Evolutionary conservation across 2,888 invertebrate genomes (phyloP).

Genomic region (Andrena dorsata): DNA sequence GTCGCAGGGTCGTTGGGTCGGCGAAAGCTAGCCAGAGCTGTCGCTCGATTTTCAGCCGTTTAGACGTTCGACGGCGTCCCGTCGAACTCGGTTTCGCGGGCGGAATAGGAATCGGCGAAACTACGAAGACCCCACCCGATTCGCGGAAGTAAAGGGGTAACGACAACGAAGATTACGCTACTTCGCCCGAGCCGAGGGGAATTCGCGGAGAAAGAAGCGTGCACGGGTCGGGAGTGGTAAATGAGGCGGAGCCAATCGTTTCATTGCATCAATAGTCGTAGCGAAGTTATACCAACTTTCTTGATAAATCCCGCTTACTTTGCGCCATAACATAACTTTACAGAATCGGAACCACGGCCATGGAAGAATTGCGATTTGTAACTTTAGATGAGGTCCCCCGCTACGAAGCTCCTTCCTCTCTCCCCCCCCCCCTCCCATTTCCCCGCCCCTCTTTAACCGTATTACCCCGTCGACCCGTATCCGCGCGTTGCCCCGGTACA

Average conservation of each 20-base stretch:
- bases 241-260: constrained; percentile 85
- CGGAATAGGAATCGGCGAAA: constrained; percentile 32
- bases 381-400: constrained; percentile 84
- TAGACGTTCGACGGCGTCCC: background rate
- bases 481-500: constrained; percentile 62
- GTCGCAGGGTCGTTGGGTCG: too few relatives aligned
- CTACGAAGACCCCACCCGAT: constrained; percentile 30
- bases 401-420: constrained; percentile 57
- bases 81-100: background rate
- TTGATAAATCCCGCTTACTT: constrained; percentile 85
- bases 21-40: background rate
- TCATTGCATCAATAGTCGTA: constrained; percentile 85
- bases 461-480: constrained; percentile 72
- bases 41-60: background rate
- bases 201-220: constrained; percentile 59
- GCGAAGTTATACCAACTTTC: constrained; percentile 84
- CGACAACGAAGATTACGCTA: constrained; percentile 51
- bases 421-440: constrained; percentile 50
- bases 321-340: constrained; percentile 85
- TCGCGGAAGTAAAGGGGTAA: constrained; percentile 53
- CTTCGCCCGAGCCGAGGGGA: constrained; percentile 50
- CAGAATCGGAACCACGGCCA: constrained; percentile 84
- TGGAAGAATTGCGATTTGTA: constrained; percentile 85
- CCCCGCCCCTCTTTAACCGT: constrained; percentile 71
- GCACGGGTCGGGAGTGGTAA: constrained; percentile 76